Conservation (phyloP, 2,888 invertebrate species). For the Marronus borbonicus region DNA sequence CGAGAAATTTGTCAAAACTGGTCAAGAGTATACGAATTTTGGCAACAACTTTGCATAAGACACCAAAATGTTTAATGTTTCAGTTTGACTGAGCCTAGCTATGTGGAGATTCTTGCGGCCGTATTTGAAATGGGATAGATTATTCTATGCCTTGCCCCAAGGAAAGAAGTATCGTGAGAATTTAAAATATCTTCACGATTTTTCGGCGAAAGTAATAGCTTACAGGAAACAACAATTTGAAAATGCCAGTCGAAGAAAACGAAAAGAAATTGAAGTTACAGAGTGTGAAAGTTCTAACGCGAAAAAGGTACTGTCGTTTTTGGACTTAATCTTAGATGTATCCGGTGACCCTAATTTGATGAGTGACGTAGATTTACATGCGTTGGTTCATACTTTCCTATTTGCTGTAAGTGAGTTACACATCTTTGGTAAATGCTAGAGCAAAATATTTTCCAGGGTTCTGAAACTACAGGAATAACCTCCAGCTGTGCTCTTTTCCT, state of each 20-base stretch:
- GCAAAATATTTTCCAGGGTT: constrained; percentile 61
- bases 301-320: constrained; percentile 57
- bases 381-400: constrained; percentile 66
- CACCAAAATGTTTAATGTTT: background rate
- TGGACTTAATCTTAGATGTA: constrained; percentile 61
- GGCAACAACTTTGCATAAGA: no score
- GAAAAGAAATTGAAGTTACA: background rate
- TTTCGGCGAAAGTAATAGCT: constrained; percentile 39
- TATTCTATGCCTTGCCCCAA: constrained; percentile 26
- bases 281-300: constrained; percentile 36
- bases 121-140: background rate
- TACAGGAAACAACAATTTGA: constrained; percentile 48
- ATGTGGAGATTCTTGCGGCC: constrained; percentile 31
- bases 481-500: constrained; percentile 62
- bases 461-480: constrained; percentile 64
- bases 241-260: constrained; percentile 25
- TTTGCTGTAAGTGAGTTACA: constrained; percentile 28
- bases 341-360: constrained; percentile 50
- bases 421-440: no score
- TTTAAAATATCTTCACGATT: constrained; percentile 35
- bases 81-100: constrained; percentile 26
- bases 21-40: constrained; percentile 10
- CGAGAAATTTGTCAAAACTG: constrained; percentile 20
- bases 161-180: no score
- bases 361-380: constrained; percentile 60